A percentile compares a stretch with the other conserved stretches of the same genome.
These are phyloP conservation scores for Myanophis thanlyinensis DNA, from an alignment of 2,113 vertebrate species.

Conservation along the genomic window DNA sequence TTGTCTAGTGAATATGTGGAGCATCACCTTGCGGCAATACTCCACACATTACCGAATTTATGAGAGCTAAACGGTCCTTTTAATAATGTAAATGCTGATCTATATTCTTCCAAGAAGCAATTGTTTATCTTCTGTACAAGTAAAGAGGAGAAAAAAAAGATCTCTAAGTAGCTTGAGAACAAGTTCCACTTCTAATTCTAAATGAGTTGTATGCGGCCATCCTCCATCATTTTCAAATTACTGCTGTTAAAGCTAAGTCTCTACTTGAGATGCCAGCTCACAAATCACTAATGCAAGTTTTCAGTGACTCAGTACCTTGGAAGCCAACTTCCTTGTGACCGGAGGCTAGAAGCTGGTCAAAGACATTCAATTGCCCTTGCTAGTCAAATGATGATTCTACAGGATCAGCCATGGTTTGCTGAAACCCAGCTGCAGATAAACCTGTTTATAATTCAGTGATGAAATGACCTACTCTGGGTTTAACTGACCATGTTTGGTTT, in stretches of 20 bases:
- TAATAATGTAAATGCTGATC: neutral
- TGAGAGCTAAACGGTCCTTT: neutral
- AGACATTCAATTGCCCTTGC: neutral
- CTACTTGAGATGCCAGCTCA: neutral
- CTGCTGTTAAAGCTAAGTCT: neutral
- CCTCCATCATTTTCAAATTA: neutral
- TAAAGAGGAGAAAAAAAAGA: neutral
- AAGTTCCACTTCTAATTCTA: neutral
- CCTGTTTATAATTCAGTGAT: neutral
- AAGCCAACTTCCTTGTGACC: neutral
- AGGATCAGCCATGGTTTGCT: neutral
- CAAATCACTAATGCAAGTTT: neutral
- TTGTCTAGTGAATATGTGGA: neutral
- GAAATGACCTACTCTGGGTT: neutral
- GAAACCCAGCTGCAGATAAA: neutral
- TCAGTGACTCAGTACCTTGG: neutral
- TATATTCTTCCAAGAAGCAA: neutral
- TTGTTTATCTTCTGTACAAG: neutral
- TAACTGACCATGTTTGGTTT: neutral
- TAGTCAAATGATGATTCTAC: neutral
- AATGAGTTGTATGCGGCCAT: neutral
- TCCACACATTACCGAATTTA: neutral
- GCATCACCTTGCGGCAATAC: neutral
- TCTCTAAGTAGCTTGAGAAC: neutral
- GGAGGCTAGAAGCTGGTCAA: neutral